A percentile compares a stretch with the other conserved stretches of the same genome.
These are phyloP conservation scores for Apostichopus californicus DNA, from an alignment of 35 echinoderm and acorn worm species.

Conservation along the genomic window DNA sequence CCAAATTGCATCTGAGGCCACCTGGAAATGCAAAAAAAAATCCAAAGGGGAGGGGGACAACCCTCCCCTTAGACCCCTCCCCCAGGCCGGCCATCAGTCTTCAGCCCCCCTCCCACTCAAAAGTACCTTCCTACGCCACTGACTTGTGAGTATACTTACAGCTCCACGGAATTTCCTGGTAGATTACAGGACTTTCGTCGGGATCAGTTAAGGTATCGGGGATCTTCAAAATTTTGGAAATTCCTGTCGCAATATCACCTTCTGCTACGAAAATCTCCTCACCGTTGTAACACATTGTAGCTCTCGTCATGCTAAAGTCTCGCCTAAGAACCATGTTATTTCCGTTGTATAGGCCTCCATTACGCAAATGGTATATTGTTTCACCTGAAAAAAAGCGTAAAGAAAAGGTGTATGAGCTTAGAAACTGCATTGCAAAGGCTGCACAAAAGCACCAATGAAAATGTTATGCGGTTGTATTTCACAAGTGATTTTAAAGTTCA, in stretches of 20 bases:
- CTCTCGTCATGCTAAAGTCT: background rate
- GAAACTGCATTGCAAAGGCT: too few relatives aligned
- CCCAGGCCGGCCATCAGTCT: too few relatives aligned
- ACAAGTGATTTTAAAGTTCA: too few relatives aligned
- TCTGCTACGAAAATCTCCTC: background rate
- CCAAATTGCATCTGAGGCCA: too few relatives aligned
- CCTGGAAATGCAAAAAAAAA: too few relatives aligned
- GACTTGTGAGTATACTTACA: background rate
- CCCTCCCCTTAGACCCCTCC: too few relatives aligned
- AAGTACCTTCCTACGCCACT: too few relatives aligned
- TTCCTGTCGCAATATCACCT: background rate
- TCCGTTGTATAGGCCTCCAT: background rate
- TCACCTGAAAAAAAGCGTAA: background rate
- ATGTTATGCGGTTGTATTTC: too few relatives aligned
- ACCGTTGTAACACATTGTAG: conserved; percentile 11
- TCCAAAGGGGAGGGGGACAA: too few relatives aligned
- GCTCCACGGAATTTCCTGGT: background rate
- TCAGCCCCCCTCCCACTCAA: too few relatives aligned
- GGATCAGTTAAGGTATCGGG: background rate
- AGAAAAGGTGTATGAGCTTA: too few relatives aligned
- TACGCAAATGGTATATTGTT: background rate
- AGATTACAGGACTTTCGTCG: background rate
- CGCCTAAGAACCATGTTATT: background rate
- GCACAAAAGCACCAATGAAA: too few relatives aligned
- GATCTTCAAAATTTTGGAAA: background rate